Conservation (phyloP, 2,888 invertebrate genomes). For the Sesia bembeciformis region DNA sequence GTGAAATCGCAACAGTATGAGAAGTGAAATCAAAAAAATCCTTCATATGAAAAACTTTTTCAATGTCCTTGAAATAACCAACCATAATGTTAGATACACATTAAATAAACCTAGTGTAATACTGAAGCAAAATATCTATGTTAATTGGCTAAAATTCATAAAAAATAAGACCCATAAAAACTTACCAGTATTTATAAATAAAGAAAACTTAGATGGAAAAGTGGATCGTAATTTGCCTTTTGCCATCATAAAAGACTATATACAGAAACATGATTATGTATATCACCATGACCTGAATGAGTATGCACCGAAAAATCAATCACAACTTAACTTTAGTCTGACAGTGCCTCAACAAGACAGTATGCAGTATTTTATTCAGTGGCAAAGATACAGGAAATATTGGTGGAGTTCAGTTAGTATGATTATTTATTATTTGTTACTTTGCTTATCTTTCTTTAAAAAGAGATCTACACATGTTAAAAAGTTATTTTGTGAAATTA, state of each 20-base stretch:
- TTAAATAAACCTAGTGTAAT: slow-evolving; percentile 39
- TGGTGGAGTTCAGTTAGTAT: slow-evolving; percentile 87
- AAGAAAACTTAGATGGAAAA: slow-evolving; percentile 3
- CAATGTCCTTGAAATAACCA: slow-evolving; percentile 19
- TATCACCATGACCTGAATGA: slow-evolving; percentile 19
- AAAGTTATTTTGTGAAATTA: no score
- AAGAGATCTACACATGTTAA: no score
- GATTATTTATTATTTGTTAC: background rate
- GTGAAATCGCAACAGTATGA: slow-evolving; percentile 43
- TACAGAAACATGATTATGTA: slow-evolving; percentile 14
- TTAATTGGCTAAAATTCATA: slow-evolving; percentile 45
- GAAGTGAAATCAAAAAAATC: slow-evolving; percentile 39
- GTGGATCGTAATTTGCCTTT: slow-evolving; percentile 13
- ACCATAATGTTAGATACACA: slow-evolving; percentile 20
- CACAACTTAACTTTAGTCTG: slow-evolving; percentile 45
- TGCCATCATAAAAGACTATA: slow-evolving; percentile 27
- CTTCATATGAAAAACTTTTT: slow-evolving; percentile 42
- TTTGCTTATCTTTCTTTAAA: background rate
- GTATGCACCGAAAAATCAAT: slow-evolving; percentile 16
- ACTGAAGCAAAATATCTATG: slow-evolving; percentile 44
- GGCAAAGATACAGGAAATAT: slow-evolving; percentile 84
- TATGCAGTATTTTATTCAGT: slow-evolving; percentile 80
- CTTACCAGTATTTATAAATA: slow-evolving; percentile 35
- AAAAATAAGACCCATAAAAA: slow-evolving; percentile 37
- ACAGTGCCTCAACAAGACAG: slow-evolving; percentile 59